Conservation (phyloP, 2,888 invertebrate genomes). For the Pheosia gnoma region DNA sequence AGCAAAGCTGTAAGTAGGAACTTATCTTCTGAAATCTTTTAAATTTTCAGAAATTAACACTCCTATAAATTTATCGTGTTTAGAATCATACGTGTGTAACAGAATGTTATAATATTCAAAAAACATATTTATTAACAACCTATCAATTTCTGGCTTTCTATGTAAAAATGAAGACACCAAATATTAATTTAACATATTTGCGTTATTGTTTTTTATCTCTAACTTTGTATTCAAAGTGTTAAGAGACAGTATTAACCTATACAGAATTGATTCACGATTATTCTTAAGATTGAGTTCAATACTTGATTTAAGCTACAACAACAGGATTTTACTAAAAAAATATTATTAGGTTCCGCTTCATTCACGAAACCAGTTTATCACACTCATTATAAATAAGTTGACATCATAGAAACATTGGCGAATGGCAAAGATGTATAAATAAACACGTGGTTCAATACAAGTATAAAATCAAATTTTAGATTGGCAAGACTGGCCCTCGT, state of each 20-base stretch:
- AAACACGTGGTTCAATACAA: too few species aligned
- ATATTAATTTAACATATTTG: neutral
- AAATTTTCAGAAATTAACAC: too few species aligned
- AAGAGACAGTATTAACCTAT: neutral
- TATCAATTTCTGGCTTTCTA: too few species aligned
- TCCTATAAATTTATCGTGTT: too few species aligned
- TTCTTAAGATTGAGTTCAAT: neutral
- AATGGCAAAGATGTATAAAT: neutral
- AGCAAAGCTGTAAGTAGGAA: too few species aligned
- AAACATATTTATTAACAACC: too few species aligned
- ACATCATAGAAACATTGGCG: neutral
- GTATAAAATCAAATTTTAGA: too few species aligned
- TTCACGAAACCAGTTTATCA: neutral
- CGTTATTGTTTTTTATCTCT: conserved; percentile 25
- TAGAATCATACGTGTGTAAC: too few species aligned
- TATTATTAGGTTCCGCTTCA: neutral
- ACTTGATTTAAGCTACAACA: neutral
- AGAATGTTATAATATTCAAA: too few species aligned
- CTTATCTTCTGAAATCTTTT: too few species aligned
- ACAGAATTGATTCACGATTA: neutral
- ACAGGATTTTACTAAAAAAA: neutral
- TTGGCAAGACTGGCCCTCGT: too few species aligned
- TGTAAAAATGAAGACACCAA: too few species aligned
- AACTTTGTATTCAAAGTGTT: conserved; percentile 5
- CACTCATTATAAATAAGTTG: neutral